Conservation (phyloP, 2,113 vertebrate species). For the Pongo pygmaeus region DNA sequence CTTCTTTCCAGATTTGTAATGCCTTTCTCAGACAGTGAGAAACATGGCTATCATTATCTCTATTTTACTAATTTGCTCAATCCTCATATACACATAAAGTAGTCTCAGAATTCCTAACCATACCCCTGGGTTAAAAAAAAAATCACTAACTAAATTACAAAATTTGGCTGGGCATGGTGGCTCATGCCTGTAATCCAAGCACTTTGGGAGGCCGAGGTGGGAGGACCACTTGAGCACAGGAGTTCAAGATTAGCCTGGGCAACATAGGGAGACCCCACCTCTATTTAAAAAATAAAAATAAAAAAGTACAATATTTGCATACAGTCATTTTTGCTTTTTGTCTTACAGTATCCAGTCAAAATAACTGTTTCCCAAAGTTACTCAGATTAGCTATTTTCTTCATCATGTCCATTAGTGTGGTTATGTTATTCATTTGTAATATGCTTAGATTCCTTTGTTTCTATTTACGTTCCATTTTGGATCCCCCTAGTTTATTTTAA, state of each 20-base stretch:
- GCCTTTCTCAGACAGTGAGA: not conserved
- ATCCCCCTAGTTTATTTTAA: not conserved
- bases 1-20: not conserved
- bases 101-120: not conserved
- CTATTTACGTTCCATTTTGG: not conserved
- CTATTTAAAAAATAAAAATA: no score
- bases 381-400: not conserved
- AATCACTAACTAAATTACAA: no score
- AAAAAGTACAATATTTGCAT: not conserved
- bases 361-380: not conserved
- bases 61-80: not conserved
- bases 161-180: no score
- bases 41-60: no score
- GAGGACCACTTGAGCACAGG: no score
- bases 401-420: not conserved
- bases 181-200: no score
- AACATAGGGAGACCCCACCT: no score
- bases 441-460: not conserved
- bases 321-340: not conserved
- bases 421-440: not conserved
- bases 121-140: not conserved
- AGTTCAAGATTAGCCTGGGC: no score
- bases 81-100: not conserved
- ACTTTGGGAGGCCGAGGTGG: no score
- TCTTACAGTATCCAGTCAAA: not conserved